Percentiles rank a stretch among this genome's conserved stretches.
phyloP scores from a whole-genome alignment of 2,888 invertebrate genomes.

The Pyrgus malvae region DNA sequence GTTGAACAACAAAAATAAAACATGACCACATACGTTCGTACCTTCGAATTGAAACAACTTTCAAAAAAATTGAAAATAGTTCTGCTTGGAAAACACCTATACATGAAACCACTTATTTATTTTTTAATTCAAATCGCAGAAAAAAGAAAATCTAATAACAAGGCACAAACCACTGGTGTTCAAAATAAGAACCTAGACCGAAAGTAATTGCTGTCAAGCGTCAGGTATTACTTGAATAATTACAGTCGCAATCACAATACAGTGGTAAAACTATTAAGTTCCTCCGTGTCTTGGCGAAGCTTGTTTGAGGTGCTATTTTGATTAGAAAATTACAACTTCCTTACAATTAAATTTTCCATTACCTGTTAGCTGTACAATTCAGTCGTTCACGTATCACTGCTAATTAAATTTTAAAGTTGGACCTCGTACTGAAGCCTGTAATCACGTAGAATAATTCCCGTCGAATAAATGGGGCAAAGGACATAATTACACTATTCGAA shows the following conservation, averaged over 20 bases:
- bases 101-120: too few species aligned
- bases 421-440: slow-evolving; percentile 50
- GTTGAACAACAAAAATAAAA: too few species aligned
- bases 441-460: slow-evolving; percentile 66
- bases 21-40: too few species aligned
- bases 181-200: slow-evolving; percentile 16
- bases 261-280: slow-evolving; percentile 41
- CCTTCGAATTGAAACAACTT: too few species aligned
- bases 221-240: slow-evolving; percentile 15
- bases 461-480: slow-evolving; percentile 73
- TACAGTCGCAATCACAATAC: slow-evolving; percentile 12
- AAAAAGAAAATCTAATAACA: too few species aligned
- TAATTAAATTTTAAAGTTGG: slow-evolving; percentile 61
- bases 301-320: slow-evolving; percentile 77
- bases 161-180: too few species aligned
- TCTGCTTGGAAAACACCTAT: too few species aligned
- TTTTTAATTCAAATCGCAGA: too few species aligned
- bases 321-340: slow-evolving; percentile 67
- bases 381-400: slow-evolving; percentile 45
- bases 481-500: slow-evolving; percentile 66
- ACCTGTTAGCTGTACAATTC: slow-evolving; percentile 51
- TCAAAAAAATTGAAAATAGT: too few species aligned
- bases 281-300: slow-evolving; percentile 56
- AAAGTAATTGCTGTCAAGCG: slow-evolving; percentile 2
- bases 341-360: slow-evolving; percentile 61